Evolutionary conservation across 2,888 invertebrate genomes (phyloP), one percentile per base, ranked within the genome.

Genomic region (Cryptophagus acutangulus): DNA sequence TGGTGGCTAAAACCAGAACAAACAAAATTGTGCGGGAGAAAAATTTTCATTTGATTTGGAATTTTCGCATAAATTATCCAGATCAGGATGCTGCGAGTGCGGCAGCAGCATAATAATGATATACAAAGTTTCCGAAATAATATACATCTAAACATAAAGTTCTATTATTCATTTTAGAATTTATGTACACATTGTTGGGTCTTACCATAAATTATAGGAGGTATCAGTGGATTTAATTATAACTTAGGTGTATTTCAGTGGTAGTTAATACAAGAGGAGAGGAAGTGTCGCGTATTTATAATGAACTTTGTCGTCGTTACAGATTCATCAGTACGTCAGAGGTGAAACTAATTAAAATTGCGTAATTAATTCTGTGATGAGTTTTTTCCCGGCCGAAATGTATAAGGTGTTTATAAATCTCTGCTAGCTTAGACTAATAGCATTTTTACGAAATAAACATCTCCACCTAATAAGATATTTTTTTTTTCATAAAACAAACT

Each of bases 341-440:
- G 49, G 56, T 56, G 50, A 54, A 56, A 57, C 57, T 60, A 58
- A 60, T 60, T 60, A 60, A 59, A 60, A 58, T 58, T 51, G 46
- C 49, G 46, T 58, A 57, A 59, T 59, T 59, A 59, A 58, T 59
- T 59, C 47, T 40, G 39, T 36, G 45, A 49, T 43, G 46, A 49
- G 45, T 46, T 55, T 54, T 53, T 54, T 48, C n/a, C n/a, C 12
- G 12, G 26, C 12, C 10, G 26, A 26, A 26, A 26, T 26, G 41
- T 41, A 25, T 30, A 37, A 26, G 5, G 36, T 16, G 14, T 36
- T 26, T 31, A 36, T n/a, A n/a, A n/a, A 25, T 33, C 31, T 39
- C 31, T 43, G 36, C 30, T 33, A 18, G 26, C 36, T 38, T 36
- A 38, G 28, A 37, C 34, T 36, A 35, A 38, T 38, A 33, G 28